Evolutionary conservation across 2,888 invertebrate genomes (phyloP).

Genomic region (Strigamia crassipes): DNA sequence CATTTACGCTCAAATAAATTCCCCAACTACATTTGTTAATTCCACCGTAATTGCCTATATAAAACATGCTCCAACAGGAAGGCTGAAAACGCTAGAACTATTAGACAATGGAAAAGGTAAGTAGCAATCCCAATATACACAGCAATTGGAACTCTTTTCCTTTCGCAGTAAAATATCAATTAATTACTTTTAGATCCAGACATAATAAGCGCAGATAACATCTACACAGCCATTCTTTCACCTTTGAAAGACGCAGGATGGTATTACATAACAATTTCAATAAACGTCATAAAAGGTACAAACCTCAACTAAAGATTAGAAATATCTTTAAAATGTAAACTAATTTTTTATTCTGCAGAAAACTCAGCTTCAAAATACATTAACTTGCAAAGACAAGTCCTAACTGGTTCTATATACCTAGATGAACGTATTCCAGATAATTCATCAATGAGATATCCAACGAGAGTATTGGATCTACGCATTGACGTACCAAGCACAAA

Average conservation of each 20-base stretch:
- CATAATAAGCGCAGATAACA: neutral
- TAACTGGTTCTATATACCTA: neutral
- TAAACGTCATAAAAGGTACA: neutral
- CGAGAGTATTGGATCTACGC: neutral
- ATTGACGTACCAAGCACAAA: neutral
- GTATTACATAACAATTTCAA: neutral
- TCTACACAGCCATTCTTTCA: neutral
- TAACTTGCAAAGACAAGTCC: neutral
- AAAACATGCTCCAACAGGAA: neutral
- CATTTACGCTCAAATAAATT: neutral
- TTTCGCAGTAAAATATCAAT: neutral
- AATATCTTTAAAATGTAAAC: neutral
- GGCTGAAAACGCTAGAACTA: neutral
- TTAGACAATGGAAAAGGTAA: neutral
- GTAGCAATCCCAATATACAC: neutral
- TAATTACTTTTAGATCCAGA: conserved; percentile 6
- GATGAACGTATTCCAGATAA: neutral
- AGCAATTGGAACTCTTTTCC: neutral
- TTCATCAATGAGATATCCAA: conserved; percentile 21
- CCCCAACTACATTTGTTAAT: neutral
- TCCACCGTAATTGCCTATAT: neutral
- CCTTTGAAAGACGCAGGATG: neutral
- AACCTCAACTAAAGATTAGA: neutral
- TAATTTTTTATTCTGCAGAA: neutral
- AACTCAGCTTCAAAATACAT: neutral